Conservation (phyloP, 1,140 invertebrate species). For the Triops cancriformis region DNA sequence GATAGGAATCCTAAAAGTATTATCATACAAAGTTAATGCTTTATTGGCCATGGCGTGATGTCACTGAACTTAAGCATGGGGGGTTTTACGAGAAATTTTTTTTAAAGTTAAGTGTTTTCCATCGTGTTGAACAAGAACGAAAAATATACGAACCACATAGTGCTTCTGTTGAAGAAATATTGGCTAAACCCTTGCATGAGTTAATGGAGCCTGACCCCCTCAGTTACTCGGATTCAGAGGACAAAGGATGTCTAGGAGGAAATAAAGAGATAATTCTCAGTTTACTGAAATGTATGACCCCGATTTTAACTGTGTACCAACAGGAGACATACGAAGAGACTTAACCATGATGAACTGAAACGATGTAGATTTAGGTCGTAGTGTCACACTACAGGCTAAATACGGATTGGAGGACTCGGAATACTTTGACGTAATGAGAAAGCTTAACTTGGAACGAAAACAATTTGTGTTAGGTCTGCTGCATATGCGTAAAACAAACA, state of each 20-base stretch:
- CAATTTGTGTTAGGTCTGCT: constrained; percentile 31
- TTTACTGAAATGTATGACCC: background rate
- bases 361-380: background rate
- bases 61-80: background rate
- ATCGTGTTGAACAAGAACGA: background rate
- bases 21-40: background rate
- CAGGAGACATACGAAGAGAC: background rate
- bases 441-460: constrained; percentile 29
- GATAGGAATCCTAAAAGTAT: background rate
- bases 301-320: background rate
- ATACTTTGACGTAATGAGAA: constrained; percentile 21
- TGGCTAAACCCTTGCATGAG: background rate
- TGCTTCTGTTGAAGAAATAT: background rate
- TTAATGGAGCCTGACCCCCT: background rate
- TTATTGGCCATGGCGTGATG: background rate
- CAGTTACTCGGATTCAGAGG: background rate
- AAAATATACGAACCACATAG: background rate
- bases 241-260: background rate
- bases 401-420: background rate
- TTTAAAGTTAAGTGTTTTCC: background rate
- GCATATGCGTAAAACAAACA: constrained; percentile 28
- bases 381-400: background rate
- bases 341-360: background rate
- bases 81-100: background rate
- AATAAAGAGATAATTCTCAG: constrained; percentile 11